These are phyloP conservation scores for Macrostomum lignano DNA, from an alignment of 1,140 invertebrate genomes.

Conservation along the genomic window DNA sequence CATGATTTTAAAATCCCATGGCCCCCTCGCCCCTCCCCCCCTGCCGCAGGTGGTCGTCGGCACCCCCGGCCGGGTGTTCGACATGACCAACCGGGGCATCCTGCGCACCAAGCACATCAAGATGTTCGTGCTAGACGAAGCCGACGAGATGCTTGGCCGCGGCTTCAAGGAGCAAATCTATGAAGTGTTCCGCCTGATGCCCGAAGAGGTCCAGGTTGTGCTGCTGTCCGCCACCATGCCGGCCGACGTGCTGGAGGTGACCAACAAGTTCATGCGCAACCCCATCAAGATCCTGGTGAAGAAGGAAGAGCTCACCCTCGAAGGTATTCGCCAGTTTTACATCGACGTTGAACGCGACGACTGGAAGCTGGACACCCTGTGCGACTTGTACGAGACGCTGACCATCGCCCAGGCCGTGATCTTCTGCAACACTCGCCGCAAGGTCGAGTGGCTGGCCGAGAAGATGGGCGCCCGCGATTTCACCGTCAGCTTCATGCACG, in stretches of 20 bases:
- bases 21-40: too few relatives aligned
- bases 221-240: slow-evolving; percentile 10
- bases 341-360: slow-evolving; percentile 55
- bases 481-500: background rate
- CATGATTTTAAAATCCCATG: too few relatives aligned
- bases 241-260: slow-evolving; percentile 9
- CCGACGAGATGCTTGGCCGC: slow-evolving; percentile 94
- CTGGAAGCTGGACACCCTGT: slow-evolving; percentile 4
- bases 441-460: slow-evolving; percentile 2
- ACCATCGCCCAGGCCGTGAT: slow-evolving; percentile 6
- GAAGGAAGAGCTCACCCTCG: slow-evolving; percentile 50
- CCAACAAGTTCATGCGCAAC: slow-evolving; percentile 9
- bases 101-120: slow-evolving; percentile 44
- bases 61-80: slow-evolving; percentile 81
- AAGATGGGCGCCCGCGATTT: background rate
- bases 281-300: slow-evolving; percentile 10
- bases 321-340: slow-evolving; percentile 87
- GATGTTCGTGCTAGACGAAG: slow-evolving; percentile 82
- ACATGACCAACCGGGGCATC: slow-evolving; percentile 51
- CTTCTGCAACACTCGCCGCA: slow-evolving; percentile 6
- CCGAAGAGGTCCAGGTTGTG: slow-evolving; percentile 40
- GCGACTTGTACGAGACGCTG: slow-evolving; percentile 5
- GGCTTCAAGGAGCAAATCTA: slow-evolving; percentile 96
- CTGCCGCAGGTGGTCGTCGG: slow-evolving; percentile 90
- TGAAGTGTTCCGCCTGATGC: slow-evolving; percentile 67